A percentile compares a stretch with the other conserved stretches of the same genome.
These are phyloP conservation scores for Episyrphus balteatus DNA, from an alignment of 1,140 invertebrate genomes.

Conservation along the genomic window DNA sequence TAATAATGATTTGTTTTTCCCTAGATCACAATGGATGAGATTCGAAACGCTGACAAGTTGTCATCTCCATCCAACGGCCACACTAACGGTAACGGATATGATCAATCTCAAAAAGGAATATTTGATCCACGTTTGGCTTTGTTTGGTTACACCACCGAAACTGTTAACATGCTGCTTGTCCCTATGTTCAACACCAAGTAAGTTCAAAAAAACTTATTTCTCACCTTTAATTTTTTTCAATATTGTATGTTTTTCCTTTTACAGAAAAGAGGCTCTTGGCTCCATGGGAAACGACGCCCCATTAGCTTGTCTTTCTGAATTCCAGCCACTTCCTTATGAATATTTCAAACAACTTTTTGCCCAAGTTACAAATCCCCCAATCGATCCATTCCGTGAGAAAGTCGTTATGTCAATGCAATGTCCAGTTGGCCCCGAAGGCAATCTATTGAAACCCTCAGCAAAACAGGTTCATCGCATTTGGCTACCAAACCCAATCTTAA, in stretches of 20 bases:
- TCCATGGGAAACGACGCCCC: slow-evolving; percentile 99
- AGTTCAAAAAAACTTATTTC: slow-evolving; percentile 4
- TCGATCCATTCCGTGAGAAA: slow-evolving; percentile 98
- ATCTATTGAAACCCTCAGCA: slow-evolving; percentile 82
- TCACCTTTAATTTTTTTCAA: neutral
- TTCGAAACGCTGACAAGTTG: slow-evolving; percentile 37
- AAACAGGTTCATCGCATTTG: slow-evolving; percentile 88
- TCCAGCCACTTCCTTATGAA: slow-evolving; percentile 88
- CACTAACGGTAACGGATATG: slow-evolving; percentile 23
- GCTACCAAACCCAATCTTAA: slow-evolving; percentile 89
- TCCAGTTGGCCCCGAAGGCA: slow-evolving; percentile 84
- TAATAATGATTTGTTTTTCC: neutral
- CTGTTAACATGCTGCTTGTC: slow-evolving; percentile 83
- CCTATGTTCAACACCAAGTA: slow-evolving; percentile 92
- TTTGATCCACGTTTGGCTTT: slow-evolving; percentile 78
- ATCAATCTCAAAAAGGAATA: slow-evolving; percentile 41
- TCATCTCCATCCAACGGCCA: slow-evolving; percentile 33
- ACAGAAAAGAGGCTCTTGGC: slow-evolving; percentile 93
- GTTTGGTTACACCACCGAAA: slow-evolving; percentile 92
- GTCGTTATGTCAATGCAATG: slow-evolving; percentile 96
- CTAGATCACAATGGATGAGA: slow-evolving; percentile 46
- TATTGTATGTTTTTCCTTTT: slow-evolving; percentile 13
- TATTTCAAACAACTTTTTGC: slow-evolving; percentile 99
- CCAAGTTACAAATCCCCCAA: slow-evolving; percentile 99
- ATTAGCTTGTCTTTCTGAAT: slow-evolving; percentile 87